Conservation (phyloP, 1,140 invertebrate species). For the Drosophila nebulosa region DNA sequence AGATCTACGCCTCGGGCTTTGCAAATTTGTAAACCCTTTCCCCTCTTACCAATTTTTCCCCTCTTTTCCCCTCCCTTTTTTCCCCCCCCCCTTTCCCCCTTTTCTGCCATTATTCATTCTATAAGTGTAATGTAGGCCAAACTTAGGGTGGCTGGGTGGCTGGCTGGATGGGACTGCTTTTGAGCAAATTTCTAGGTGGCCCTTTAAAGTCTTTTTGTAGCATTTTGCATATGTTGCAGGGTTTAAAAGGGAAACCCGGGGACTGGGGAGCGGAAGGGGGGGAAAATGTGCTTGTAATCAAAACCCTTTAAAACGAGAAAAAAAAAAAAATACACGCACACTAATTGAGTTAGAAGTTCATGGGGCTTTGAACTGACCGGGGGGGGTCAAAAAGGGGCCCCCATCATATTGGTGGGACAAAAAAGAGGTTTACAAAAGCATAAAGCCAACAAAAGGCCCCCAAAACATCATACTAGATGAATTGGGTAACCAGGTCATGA, state of each 20-base stretch:
- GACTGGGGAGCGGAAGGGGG: no score
- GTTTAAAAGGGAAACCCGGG: slow-evolving; percentile 1
- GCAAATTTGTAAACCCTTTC: not conserved
- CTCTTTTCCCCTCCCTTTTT: no score
- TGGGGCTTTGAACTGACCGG: slow-evolving; percentile 68
- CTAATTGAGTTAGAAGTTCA: slow-evolving; percentile 77
- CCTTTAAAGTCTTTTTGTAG: slow-evolving; percentile 77
- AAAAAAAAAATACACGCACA: slow-evolving; percentile 14
- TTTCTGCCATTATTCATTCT: slow-evolving; percentile 20
- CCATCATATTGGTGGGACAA: slow-evolving; percentile 69
- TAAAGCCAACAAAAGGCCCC: slow-evolving; percentile 72
- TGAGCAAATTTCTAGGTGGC: slow-evolving; percentile 39
- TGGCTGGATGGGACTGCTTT: no score
- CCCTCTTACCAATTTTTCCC: not conserved
- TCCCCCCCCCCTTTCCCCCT: no score
- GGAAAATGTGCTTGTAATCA: slow-evolving; percentile 74
- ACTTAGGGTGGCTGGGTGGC: slow-evolving; percentile 16
- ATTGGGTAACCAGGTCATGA: slow-evolving; percentile 38
- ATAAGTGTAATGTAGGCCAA: slow-evolving; percentile 65
- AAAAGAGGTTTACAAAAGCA: slow-evolving; percentile 77
- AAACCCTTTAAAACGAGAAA: slow-evolving; percentile 76
- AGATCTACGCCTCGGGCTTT: slow-evolving; percentile 8
- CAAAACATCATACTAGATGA: slow-evolving; percentile 35
- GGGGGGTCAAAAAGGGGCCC: slow-evolving; percentile 62
- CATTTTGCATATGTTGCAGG: slow-evolving; percentile 20